phyloP scores from a whole-genome alignment of 2,888 invertebrate genomes.

The Platycnemis pennipes region DNA sequence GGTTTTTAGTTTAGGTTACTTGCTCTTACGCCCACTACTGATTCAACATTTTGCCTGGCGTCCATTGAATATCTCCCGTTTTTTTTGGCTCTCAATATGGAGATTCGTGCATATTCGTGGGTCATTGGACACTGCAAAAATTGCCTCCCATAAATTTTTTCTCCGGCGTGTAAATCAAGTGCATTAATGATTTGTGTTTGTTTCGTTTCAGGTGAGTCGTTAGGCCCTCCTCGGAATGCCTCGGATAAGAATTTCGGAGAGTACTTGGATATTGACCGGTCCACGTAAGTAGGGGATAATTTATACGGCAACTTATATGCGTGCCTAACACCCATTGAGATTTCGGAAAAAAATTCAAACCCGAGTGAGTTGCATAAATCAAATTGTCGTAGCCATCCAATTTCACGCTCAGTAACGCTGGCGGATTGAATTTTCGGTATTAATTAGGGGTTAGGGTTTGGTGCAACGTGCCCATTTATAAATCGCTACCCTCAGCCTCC shows the following conservation, averaged over 20 bases:
- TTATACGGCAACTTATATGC: neutral
- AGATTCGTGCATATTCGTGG: neutral
- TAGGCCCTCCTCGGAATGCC: neutral
- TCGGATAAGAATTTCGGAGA: neutral
- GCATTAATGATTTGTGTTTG: neutral
- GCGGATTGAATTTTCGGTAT: constrained; percentile 24
- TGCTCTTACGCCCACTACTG: neutral
- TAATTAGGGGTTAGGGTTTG: constrained; percentile 27
- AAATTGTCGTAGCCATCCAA: constrained; percentile 33
- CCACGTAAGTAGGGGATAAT: constrained; percentile 11
- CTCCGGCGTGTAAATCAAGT: neutral
- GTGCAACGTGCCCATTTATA: neutral
- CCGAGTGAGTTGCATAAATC: neutral
- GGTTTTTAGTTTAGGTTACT: neutral
- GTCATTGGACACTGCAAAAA: neutral
- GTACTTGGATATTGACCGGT: neutral
- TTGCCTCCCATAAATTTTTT: neutral
- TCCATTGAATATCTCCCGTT: neutral
- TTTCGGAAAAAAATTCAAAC: neutral
- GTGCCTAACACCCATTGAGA: neutral
- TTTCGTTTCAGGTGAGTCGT: neutral
- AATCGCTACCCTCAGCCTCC: neutral
- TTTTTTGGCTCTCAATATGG: neutral
- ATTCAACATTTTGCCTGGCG: neutral
- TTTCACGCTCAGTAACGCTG: constrained; percentile 8